These are phyloP conservation scores for Isotomurus palustris DNA, from an alignment of 2,888 invertebrate genomes.

Conservation along the genomic window DNA sequence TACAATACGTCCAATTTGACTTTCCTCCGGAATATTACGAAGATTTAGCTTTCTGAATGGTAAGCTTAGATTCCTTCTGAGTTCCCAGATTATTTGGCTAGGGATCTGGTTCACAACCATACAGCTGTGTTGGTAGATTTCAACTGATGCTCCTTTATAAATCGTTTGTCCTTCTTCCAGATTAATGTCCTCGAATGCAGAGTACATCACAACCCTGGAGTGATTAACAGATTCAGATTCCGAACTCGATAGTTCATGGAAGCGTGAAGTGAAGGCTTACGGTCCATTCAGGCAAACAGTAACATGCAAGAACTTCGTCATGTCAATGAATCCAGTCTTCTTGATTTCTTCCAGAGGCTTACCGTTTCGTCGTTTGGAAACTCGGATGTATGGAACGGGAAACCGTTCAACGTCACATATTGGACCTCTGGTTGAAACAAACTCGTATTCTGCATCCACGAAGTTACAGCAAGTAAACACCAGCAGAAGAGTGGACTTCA, in stretches of 20 bases:
- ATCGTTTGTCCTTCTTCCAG: background rate
- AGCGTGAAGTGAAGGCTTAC: constrained; percentile 2
- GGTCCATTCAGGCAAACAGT: constrained; percentile 15
- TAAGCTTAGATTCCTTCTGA: too few species aligned
- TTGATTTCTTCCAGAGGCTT: too few species aligned
- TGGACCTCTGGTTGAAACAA: too few species aligned
- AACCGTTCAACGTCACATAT: too few species aligned
- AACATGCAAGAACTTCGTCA: background rate
- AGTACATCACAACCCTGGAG: constrained; percentile 1
- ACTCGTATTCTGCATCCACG: too few species aligned
- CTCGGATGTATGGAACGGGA: too few species aligned
- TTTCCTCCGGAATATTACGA: background rate
- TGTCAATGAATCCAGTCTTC: constrained; percentile 16
- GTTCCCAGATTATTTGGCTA: background rate
- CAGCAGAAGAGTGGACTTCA: too few species aligned
- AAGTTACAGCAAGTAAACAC: too few species aligned
- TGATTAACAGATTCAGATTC: too few species aligned
- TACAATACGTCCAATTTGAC: background rate
- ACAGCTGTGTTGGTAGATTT: constrained; percentile 1
- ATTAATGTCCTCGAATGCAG: background rate
- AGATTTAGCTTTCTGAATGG: background rate
- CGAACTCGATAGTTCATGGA: background rate
- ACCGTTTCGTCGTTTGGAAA: too few species aligned
- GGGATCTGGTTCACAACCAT: background rate
- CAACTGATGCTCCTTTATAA: background rate